Conservation (phyloP, 2,797 vertebrate genomes). For the Manis crassicaudata region DNA sequence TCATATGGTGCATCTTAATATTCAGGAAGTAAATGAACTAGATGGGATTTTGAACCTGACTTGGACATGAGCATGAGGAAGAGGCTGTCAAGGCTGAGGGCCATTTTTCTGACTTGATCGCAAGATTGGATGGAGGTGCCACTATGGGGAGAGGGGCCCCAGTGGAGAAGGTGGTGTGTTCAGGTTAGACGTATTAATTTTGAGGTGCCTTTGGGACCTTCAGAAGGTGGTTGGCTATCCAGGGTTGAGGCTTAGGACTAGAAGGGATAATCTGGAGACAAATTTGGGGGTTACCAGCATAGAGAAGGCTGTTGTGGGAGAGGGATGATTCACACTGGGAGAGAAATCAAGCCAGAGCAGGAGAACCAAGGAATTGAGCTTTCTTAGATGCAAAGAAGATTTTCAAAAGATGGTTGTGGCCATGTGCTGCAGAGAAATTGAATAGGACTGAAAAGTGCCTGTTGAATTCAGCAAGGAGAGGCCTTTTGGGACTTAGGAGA, state of each 20-base stretch:
- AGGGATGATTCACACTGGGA: background rate
- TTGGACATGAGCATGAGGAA: background rate
- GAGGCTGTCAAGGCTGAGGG: background rate
- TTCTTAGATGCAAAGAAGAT: slow-evolving; percentile 26
- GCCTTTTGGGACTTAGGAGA: background rate
- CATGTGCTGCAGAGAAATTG: background rate
- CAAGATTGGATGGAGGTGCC: background rate
- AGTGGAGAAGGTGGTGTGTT: background rate
- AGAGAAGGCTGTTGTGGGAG: background rate
- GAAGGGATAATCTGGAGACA: background rate
- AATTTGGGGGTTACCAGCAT: background rate
- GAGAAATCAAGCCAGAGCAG: background rate
- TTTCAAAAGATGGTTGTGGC: background rate
- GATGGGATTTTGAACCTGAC: background rate
- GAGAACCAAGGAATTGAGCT: background rate
- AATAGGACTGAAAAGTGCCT: background rate
- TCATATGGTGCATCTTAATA: background rate
- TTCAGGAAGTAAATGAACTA: background rate
- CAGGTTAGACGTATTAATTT: background rate
- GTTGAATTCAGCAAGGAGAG: background rate
- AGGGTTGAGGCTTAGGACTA: background rate
- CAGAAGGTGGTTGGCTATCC: background rate
- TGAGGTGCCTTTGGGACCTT: background rate
- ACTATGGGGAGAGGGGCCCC: background rate
- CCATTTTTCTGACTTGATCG: background rate